Evolutionary conservation across 2,888 invertebrate species (phyloP).

Genomic region (Philaethria dido): DNA sequence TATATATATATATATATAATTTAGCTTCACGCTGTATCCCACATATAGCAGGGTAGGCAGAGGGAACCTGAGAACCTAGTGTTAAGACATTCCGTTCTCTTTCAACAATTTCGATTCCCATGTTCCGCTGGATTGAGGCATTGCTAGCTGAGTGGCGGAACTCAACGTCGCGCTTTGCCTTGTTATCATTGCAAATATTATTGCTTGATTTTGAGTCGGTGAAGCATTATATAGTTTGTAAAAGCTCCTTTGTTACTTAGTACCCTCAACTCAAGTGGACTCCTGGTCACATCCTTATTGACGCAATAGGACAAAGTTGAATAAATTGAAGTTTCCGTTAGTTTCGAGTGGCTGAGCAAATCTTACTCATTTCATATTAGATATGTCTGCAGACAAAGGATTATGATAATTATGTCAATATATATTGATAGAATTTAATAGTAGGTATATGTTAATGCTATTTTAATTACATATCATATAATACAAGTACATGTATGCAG

Average conservation of each 20-base stretch:
- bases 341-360: constrained; percentile 52
- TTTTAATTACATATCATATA: no score
- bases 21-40: no score
- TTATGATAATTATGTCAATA: neutral
- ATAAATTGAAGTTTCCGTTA: constrained; percentile 76
- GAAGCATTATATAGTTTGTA: neutral
- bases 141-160: no score
- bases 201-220: neutral
- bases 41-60: no score
- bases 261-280: constrained; percentile 60
- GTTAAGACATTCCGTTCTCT: no score
- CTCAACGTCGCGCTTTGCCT: no score
- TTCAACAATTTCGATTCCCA: no score
- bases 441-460: no score
- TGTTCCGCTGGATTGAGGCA: no score
- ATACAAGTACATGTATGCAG: neutral
- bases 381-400: constrained; percentile 34
- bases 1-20: no score
- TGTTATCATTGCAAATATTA: neutral
- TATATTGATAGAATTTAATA: no score
- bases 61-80: no score
- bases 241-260: constrained; percentile 37
- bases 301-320: constrained; percentile 61
- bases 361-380: constrained; percentile 35
- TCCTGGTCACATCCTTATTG: constrained; percentile 68